Percentiles rank a stretch among this genome's conserved stretches.
phyloP scores from a whole-genome alignment of 2,113 vertebrate genomes.

The Ictalurus punctatus region DNA sequence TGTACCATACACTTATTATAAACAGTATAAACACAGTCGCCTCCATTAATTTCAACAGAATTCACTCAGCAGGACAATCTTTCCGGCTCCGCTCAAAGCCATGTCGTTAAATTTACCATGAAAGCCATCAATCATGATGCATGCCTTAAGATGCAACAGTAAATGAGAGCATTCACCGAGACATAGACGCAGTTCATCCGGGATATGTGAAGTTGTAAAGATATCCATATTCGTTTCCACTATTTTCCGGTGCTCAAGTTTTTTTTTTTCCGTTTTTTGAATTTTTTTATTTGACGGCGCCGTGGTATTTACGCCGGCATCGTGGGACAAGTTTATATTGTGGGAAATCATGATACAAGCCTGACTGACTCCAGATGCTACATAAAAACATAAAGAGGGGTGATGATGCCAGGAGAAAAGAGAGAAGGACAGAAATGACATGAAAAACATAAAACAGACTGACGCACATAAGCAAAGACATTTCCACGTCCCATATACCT shows the following conservation, averaged over 20 bases:
- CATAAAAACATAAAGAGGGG: constrained; percentile 7
- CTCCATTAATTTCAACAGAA: constrained; percentile 23
- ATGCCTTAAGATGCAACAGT: background rate
- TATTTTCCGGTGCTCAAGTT: background rate
- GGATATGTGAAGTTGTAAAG: background rate
- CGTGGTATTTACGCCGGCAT: constrained; percentile 6
- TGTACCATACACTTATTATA: background rate
- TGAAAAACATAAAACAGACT: constrained; percentile 8
- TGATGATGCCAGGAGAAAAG: background rate
- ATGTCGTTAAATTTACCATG: constrained; percentile 29
- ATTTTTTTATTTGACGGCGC: background rate
- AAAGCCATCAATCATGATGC: constrained; percentile 22
- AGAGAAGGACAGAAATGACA: background rate
- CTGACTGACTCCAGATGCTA: constrained; percentile 15
- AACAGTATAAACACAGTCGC: background rate
- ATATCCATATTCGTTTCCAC: background rate
- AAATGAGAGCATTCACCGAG: background rate
- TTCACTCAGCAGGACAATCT: background rate
- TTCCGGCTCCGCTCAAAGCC: background rate
- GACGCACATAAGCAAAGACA: background rate
- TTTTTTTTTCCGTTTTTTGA: background rate
- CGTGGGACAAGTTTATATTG: background rate
- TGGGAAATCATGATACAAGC: background rate
- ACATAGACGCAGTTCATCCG: background rate
- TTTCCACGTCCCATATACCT: background rate